Percentiles rank a stretch among this genome's conserved stretches.
Conservation (phyloP, 2,888 invertebrate genomes). For the Amblyjoppa fuscipennis region DNA sequence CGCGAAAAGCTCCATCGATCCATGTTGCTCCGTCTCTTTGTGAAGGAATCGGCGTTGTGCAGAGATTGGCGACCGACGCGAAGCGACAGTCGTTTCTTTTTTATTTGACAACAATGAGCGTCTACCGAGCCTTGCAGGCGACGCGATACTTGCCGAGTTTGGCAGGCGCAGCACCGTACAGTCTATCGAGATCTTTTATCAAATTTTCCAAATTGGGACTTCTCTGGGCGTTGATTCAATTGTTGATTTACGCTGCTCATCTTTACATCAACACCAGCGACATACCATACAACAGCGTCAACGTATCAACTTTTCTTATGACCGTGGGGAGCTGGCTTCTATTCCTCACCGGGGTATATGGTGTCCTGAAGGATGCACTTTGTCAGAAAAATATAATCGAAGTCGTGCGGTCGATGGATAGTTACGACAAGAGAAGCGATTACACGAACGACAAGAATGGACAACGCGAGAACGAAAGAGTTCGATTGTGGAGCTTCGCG, state of each 20-base stretch:
- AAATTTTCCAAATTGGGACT: constrained; percentile 37
- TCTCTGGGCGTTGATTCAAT: constrained; percentile 24
- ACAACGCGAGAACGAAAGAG: constrained; percentile 13
- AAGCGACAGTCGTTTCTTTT: neutral
- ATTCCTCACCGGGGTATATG: neutral
- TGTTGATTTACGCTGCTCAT: neutral
- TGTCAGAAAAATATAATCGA: constrained; percentile 19
- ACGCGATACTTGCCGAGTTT: constrained; percentile 34
- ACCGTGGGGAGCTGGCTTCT: neutral
- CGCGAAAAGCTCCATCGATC: neutral
- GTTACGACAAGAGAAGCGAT: constrained; percentile 41
- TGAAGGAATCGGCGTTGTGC: neutral
- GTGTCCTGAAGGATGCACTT: constrained; percentile 18
- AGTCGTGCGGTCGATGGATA: constrained; percentile 32
- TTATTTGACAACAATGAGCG: constrained; percentile 21
- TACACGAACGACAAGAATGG: neutral
- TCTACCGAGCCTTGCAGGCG: constrained; percentile 36
- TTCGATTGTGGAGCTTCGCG: constrained; percentile 23
- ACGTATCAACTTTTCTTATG: neutral
- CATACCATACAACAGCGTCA: neutral
- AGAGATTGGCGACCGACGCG: neutral
- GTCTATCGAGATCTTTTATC: constrained; percentile 12
- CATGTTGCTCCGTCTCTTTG: neutral
- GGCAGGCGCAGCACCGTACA: constrained; percentile 23
- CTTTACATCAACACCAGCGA: neutral